phyloP scores from a whole-genome alignment of 1,140 invertebrate species.

The Gonatopus flavifemur region DNA sequence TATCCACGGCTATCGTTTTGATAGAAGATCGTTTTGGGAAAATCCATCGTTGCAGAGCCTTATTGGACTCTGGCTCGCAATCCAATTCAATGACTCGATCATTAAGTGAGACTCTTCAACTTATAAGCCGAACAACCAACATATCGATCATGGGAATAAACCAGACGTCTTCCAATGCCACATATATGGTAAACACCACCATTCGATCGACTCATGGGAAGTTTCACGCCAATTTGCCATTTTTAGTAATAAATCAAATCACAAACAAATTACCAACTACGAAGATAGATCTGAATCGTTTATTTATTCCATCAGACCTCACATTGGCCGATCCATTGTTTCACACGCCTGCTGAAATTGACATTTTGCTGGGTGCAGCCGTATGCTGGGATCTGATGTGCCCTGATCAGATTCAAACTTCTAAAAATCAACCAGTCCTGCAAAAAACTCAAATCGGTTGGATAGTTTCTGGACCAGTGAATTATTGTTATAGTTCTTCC shows the following conservation, averaged over 20 bases:
- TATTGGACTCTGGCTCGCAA: constrained; percentile 25
- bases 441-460: constrained; percentile 24
- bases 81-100: constrained; percentile 20
- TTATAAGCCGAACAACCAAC: background rate
- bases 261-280: constrained; percentile 19
- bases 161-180: constrained; percentile 4
- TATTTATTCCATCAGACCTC: constrained; percentile 18
- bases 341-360: constrained; percentile 23
- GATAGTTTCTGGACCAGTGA: constrained; percentile 22
- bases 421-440: constrained; percentile 9
- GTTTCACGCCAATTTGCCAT: constrained; percentile 9
- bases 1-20: constrained; percentile 22
- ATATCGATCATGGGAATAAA: constrained; percentile 16
- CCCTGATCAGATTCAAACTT: constrained; percentile 24
- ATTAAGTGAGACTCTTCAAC: constrained; percentile 8
- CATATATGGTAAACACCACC: constrained; percentile 1
- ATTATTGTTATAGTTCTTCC: too few species aligned
- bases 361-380: constrained; percentile 35
- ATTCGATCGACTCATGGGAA: constrained; percentile 16
- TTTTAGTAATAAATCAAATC: constrained; percentile 16
- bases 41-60: constrained; percentile 8
- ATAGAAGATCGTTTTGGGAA: constrained; percentile 8
- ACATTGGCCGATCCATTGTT: constrained; percentile 32
- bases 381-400: constrained; percentile 36
- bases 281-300: constrained; percentile 9